Base-by-base conservation (phyloP, 2,888 invertebrate genomes). In the Rhagium mordax region DNA sequence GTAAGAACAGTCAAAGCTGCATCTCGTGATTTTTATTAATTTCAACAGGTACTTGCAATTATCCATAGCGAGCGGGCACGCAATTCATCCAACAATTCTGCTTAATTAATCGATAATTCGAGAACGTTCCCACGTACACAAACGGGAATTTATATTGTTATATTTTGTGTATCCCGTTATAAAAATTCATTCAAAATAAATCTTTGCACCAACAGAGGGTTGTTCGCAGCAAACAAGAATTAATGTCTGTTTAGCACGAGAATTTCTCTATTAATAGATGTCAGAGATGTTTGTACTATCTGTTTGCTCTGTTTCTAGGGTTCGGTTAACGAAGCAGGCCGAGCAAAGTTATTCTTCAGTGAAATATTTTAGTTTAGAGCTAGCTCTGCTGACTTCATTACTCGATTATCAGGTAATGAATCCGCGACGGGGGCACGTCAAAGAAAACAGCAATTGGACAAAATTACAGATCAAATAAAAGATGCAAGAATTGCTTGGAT, bases 221-320 rank as follows among this genome's bases (percentile, higher is more conserved):
- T 57, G 27, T 27, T 57, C 41, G 41, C n/a, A 41, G 27, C 13
- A 62, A 41, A 47, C 20, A 20, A 61, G 41, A 41, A 62, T 62
- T 48, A 47, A 48, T 62, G 61, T 18, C n/a, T 13, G 27, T 48
- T 29, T 51, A 20, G 49, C 51, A 51, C 51, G 64, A 64, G 49
- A 64, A 51, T 18, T 51, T 27, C 49, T 49, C 49, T 64, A 64
- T 64, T 64, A 64, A 64, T 64, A 64, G 64, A 64, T 47, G 64
- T 51, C 64, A 24, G 64, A 27, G 49, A 64, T 64, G 64, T 64
- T 64, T 64, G 64, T 49, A 49, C 49, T 51, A 49, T 27, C 51
- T 29, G 27, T 49, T 51, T 49, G 47, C 20, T 47, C 15, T 20
- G 49, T 64, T 51, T 59, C 59, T 29, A 33, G 27, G 59, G 59